phyloP scores from a whole-genome alignment of 2,113 vertebrate species.

The Nerophis ophidion region DNA sequence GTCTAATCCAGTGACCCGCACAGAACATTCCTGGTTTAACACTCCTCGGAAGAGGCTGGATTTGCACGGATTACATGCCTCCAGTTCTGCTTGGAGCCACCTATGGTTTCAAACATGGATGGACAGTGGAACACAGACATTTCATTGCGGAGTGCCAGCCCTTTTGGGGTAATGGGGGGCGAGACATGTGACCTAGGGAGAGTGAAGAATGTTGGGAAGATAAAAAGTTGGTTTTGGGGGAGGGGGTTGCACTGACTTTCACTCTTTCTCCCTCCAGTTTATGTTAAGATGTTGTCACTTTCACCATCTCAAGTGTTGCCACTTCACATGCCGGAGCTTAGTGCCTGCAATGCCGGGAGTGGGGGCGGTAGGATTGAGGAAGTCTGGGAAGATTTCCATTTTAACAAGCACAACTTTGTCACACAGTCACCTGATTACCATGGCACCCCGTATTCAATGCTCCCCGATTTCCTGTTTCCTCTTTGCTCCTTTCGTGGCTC shows the following conservation, averaged over 20 bases:
- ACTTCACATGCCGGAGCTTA: conserved; percentile 76
- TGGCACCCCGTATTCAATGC: conserved; percentile 38
- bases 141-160: conserved; percentile 7
- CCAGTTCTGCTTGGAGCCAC: conserved; percentile 71
- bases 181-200: conserved; percentile 28
- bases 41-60: conserved; percentile 71
- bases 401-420: conserved; percentile 68
- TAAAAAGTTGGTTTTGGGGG: conserved; percentile 31
- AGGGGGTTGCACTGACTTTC: conserved; percentile 55
- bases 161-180: conserved; percentile 2
- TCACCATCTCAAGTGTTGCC: conserved; percentile 78
- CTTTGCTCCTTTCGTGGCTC: conserved; percentile 37
- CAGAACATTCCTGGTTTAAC: conserved; percentile 68
- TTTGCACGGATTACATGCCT: conserved; percentile 76
- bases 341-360: conserved; percentile 41
- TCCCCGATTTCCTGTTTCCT: conserved; percentile 53
- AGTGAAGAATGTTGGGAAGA: conserved; percentile 46
- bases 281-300: conserved; percentile 78
- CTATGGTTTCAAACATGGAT: conserved; percentile 57
- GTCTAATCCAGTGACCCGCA: conserved; percentile 70
- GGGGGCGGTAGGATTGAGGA: conserved; percentile 20
- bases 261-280: conserved; percentile 68
- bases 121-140: conserved; percentile 44
- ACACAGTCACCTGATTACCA: conserved; percentile 57
- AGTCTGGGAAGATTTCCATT: conserved; percentile 66